phyloP scores from a whole-genome alignment of 2,797 vertebrate species.

The Poecile montanus region DNA sequence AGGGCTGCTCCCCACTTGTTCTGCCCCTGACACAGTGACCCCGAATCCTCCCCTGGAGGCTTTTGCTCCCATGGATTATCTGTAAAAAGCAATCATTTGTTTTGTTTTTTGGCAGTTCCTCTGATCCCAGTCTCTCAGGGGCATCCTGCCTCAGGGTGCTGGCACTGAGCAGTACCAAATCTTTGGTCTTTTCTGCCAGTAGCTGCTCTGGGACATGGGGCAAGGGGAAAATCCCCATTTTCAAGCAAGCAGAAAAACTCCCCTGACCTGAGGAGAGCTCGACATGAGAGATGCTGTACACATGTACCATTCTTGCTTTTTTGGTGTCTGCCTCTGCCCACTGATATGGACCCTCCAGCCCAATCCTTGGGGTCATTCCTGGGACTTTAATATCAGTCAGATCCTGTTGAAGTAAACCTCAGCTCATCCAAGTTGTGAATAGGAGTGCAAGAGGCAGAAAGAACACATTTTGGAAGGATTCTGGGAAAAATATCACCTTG shows the following conservation, averaged over 20 bases:
- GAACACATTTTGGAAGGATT: neutral
- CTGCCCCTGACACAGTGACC: neutral
- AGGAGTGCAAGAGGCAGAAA: neutral
- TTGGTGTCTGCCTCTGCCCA: neutral
- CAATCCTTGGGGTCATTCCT: neutral
- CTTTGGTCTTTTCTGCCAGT: neutral
- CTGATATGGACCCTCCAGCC: neutral
- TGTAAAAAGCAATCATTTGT: neutral
- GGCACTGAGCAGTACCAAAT: neutral
- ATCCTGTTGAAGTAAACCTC: neutral
- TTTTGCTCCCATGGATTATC: neutral
- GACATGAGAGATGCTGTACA: rapidly evolving
- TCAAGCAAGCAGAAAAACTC: neutral
- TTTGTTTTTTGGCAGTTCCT: neutral
- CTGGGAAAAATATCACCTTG: neutral
- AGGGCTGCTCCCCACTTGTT: neutral
- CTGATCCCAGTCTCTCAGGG: neutral
- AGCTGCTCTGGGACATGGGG: neutral
- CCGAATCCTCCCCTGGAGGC: neutral
- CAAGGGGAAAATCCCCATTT: neutral
- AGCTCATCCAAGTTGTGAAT: neutral
- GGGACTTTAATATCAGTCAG: neutral
- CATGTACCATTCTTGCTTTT: neutral
- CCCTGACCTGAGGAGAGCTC: neutral
- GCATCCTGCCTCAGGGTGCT: neutral